Percentiles rank a stretch among this genome's conserved stretches.
Evolutionary conservation across 2,797 vertebrate species (phyloP).

Genomic region (Manis pentadactyla): DNA sequence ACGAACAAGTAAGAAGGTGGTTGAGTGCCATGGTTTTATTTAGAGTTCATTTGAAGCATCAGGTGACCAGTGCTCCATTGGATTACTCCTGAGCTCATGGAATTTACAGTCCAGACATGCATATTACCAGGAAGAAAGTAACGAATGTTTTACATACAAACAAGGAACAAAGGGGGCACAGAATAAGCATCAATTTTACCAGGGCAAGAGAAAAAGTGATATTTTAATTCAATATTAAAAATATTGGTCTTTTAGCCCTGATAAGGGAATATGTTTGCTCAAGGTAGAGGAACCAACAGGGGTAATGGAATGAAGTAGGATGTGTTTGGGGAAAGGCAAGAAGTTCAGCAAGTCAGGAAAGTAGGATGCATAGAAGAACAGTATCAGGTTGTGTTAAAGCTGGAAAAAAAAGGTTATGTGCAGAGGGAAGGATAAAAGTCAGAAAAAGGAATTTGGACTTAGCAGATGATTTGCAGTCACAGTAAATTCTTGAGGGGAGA

Average conservation of each 20-base stretch:
- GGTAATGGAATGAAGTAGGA: not conserved
- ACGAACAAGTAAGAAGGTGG: not conserved
- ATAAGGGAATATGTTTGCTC: not conserved
- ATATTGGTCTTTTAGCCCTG: not conserved
- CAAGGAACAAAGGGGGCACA: not conserved
- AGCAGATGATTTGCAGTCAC: not conserved
- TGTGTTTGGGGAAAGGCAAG: constrained; percentile 7
- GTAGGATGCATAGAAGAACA: not conserved
- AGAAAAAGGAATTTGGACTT: not conserved
- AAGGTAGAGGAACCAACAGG: not conserved
- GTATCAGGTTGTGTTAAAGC: not conserved
- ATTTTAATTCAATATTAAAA: constrained; percentile 29
- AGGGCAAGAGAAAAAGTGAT: not conserved
- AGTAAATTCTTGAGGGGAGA: not conserved
- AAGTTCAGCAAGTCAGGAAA: not conserved
- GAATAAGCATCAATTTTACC: not conserved
- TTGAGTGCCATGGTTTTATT: no score
- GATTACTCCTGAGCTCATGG: not conserved
- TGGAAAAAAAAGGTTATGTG: not conserved
- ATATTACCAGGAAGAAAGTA: not conserved
- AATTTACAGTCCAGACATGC: not conserved
- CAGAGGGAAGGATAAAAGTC: not conserved
- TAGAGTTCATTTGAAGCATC: no score
- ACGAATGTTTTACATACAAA: not conserved
- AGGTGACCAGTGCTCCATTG: no score